phyloP scores from a whole-genome alignment of 2,113 vertebrate species.

The Spermophilus dauricus region DNA sequence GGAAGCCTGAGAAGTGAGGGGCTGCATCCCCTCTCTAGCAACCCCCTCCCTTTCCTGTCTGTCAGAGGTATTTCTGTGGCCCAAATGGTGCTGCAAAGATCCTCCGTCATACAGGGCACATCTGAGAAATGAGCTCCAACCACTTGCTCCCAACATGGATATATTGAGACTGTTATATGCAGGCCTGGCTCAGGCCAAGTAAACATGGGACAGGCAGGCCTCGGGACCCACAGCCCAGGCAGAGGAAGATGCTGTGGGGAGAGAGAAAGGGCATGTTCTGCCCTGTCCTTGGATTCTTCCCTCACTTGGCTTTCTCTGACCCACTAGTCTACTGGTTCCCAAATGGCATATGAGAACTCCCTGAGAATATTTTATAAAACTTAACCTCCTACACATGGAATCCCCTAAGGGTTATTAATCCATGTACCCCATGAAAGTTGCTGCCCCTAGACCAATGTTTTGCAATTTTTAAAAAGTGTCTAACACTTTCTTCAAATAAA shows the following conservation, averaged over 20 bases:
- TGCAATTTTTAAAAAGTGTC: not conserved
- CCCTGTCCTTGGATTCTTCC: not conserved
- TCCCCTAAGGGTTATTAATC: not conserved
- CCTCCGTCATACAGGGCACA: too few relatives aligned
- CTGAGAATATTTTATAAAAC: constrained; percentile 26
- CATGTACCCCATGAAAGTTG: not conserved
- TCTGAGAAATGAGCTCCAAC: not conserved
- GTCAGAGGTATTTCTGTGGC: not conserved
- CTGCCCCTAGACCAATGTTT: not conserved
- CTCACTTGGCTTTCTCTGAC: not conserved
- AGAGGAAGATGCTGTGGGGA: not conserved
- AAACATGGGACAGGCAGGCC: not conserved
- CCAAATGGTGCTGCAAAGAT: not conserved
- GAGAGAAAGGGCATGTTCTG: not conserved
- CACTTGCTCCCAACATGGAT: not conserved
- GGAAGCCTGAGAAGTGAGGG: not conserved
- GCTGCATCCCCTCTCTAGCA: not conserved
- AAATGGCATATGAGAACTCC: not conserved
- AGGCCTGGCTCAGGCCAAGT: not conserved
- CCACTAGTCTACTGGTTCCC: not conserved
- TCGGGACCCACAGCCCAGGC: not conserved
- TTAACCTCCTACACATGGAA: not conserved
- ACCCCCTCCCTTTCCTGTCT: not conserved
- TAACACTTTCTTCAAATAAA: not conserved
- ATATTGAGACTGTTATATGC: not conserved